Evolutionary conservation across 2,797 vertebrate species (phyloP).

Genomic region (Helarctos malayanus): DNA sequence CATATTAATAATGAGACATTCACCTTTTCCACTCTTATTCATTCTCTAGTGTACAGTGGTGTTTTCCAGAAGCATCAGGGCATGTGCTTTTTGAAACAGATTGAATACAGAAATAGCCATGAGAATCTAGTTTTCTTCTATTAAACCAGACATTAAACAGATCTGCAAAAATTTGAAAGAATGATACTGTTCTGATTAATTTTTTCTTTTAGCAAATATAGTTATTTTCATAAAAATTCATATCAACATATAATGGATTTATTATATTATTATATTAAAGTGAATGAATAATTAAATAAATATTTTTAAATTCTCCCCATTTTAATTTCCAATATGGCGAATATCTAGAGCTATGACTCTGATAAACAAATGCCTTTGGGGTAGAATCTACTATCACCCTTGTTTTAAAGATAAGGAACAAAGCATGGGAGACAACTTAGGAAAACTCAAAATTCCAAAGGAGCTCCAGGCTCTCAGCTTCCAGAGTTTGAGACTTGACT

Average conservation of each 20-base stretch:
- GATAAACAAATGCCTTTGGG: not conserved
- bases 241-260: not conserved
- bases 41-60: not conserved
- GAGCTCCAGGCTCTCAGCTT: not conserved
- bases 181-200: not conserved
- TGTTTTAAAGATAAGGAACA: slow-evolving; percentile 12
- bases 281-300: not conserved
- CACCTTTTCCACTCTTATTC: not conserved
- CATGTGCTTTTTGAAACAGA: not conserved
- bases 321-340: not conserved
- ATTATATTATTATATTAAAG: slow-evolving; percentile 32
- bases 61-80: not conserved
- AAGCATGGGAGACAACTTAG: not conserved
- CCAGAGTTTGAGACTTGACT: slow-evolving; percentile 9
- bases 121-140: not conserved
- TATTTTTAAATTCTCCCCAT: not conserved
- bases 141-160: not conserved
- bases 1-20: not conserved
- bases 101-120: not conserved
- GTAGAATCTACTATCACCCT: not conserved
- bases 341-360: not conserved
- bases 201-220: not conserved
- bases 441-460: not conserved
- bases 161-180: not conserved
- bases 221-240: slow-evolving; percentile 28